Percentiles rank a stretch among this genome's conserved stretches.
Evolutionary conservation across 2,888 invertebrate species (phyloP).

Genomic region (Tetragonula carbonaria): DNA sequence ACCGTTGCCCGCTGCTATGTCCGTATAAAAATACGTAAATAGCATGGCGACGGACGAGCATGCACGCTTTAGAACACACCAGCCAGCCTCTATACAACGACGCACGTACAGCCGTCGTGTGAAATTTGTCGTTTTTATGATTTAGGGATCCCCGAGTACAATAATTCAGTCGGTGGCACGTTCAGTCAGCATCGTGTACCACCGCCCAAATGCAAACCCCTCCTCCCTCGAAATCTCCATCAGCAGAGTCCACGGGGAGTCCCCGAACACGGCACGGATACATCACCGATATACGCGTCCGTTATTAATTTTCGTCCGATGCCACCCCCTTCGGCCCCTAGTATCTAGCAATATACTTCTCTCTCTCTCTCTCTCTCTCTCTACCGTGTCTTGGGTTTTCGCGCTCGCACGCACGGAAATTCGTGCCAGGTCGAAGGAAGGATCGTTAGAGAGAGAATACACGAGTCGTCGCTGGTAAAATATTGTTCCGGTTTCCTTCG

Average conservation of each 20-base stretch:
- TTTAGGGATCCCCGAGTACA: constrained; percentile 77
- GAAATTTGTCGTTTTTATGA: constrained; percentile 82
- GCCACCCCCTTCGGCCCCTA: constrained; percentile 41
- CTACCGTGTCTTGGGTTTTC: constrained; percentile 62
- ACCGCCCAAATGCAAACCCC: constrained; percentile 52
- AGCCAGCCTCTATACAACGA: neutral
- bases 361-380: constrained; percentile 36
- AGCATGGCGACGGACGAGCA: neutral
- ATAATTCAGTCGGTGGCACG: constrained; percentile 78
- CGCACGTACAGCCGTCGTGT: constrained; percentile 52
- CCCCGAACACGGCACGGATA: constrained; percentile 69
- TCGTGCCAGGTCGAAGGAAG: constrained; percentile 63
- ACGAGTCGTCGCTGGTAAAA: constrained; percentile 65
- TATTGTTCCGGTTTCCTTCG: constrained; percentile 71
- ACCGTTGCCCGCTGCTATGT: constrained; percentile 38
- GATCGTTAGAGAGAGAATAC: constrained; percentile 63
- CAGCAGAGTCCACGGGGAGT: constrained; percentile 77
- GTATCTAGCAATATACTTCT: constrained; percentile 34
- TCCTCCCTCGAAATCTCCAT: constrained; percentile 68
- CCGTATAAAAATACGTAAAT: constrained; percentile 45
- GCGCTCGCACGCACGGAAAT: constrained; percentile 69
- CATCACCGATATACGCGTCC: constrained; percentile 71
- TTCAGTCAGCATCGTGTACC: constrained; percentile 57
- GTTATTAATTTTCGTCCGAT: constrained; percentile 76
- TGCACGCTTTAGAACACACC: constrained; percentile 15